Conservation (phyloP, 2,113 vertebrate species). For the Vanacampus margaritifer region DNA sequence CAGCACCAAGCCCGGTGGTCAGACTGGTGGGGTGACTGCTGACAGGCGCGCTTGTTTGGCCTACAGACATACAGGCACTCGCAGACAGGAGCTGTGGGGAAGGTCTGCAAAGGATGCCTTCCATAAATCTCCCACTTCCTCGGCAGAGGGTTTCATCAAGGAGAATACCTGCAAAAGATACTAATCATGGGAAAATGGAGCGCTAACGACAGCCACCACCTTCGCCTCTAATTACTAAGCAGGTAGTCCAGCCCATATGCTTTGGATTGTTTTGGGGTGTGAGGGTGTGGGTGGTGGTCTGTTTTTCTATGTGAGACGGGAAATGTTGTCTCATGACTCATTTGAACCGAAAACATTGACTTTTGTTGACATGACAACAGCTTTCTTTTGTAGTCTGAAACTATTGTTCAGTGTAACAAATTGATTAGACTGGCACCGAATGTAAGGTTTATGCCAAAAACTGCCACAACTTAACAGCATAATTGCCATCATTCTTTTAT, state of each 20-base stretch:
- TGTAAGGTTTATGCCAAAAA: neutral
- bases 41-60: slow-evolving; percentile 49
- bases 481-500: too few relatives aligned
- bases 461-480: neutral
- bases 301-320: neutral
- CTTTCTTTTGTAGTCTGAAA: neutral
- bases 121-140: slow-evolving; percentile 32
- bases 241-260: slow-evolving; percentile 16
- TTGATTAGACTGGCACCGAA: neutral
- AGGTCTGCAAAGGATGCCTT: slow-evolving; percentile 38
- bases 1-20: slow-evolving; percentile 23
- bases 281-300: slow-evolving; percentile 1
- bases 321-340: neutral
- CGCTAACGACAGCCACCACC: slow-evolving; percentile 36
- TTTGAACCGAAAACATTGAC: neutral
- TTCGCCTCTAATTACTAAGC: slow-evolving; percentile 45
- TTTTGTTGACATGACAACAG: neutral
- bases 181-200: slow-evolving; percentile 46
- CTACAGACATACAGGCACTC: slow-evolving; percentile 29
- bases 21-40: slow-evolving; percentile 40
- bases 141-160: slow-evolving; percentile 34
- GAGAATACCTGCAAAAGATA: slow-evolving; percentile 40
- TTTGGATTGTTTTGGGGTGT: slow-evolving; percentile 29
- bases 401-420: neutral
- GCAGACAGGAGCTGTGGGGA: slow-evolving; percentile 19